phyloP scores from a whole-genome alignment of 2,113 vertebrate genomes.

The Pygathrix nemaeus region DNA sequence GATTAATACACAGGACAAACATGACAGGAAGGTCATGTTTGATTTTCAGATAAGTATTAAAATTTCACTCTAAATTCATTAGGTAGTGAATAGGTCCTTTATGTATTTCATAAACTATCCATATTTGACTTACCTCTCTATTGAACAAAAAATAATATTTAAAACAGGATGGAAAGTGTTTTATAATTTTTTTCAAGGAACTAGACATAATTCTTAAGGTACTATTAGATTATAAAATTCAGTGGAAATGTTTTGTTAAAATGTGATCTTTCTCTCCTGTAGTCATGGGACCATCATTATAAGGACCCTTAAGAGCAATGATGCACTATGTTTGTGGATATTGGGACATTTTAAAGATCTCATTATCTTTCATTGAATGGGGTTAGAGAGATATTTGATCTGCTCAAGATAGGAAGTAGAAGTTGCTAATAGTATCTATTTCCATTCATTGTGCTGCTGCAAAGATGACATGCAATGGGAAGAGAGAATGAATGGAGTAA shows the following conservation, averaged over 20 bases:
- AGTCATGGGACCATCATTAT: neutral
- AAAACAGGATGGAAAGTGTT: slow-evolving; percentile 1
- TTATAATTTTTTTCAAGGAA: neutral
- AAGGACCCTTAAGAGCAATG: neutral
- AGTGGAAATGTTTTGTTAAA: neutral
- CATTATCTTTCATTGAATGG: neutral
- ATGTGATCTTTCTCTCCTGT: neutral
- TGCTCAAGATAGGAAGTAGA: slow-evolving; percentile 11
- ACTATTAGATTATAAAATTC: slow-evolving; percentile 15
- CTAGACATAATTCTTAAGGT: neutral
- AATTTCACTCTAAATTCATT: slow-evolving; percentile 26
- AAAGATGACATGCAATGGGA: neutral
- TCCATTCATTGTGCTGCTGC: neutral
- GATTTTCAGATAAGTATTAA: slow-evolving; percentile 44
- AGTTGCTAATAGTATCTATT: neutral
- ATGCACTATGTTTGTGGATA: neutral
- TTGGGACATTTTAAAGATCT: neutral
- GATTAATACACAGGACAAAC: neutral
- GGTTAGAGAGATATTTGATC: neutral
- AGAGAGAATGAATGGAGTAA: neutral
- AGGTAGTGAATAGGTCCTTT: neutral
- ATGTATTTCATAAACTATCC: neutral
- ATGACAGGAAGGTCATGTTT: neutral
- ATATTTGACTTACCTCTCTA: neutral
- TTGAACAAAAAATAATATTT: neutral